Base-by-base conservation (phyloP, 2,888 invertebrate species). In the Sycophila texana region DNA sequence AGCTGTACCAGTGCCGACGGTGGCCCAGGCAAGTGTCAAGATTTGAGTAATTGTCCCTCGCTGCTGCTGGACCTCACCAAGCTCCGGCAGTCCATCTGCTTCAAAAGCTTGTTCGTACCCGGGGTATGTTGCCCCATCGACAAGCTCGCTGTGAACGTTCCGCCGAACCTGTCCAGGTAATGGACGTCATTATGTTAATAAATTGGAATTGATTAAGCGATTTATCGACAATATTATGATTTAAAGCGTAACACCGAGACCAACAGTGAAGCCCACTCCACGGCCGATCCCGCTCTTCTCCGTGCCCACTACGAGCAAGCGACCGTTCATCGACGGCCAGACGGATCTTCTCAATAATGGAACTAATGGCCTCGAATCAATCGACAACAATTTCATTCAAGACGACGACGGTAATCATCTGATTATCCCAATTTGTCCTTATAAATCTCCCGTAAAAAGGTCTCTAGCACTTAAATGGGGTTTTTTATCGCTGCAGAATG, bases 31-130 rank as follows among this genome's bases (percentile, higher is more conserved):
- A 93, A 94, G 82, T 98, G 98, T 86, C 95, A 96, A 87, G 97
- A 98, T 88, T 91, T 98, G 20, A 96, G 96, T 86, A 96, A 96
- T 86, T 97, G 97, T 86, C 97, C 97, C 0, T 96, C 96, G 84
- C 90, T 97, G 39, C 91, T 97, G 0, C 90, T 98, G 26, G 96
- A 97, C 89, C 91, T 97, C 71, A 94, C 95, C 16, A 95, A 95
- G 88, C 91, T 98, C 20, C 91, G 97, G 49, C 96, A 97, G 86
- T 97, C 97, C 0, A 92, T 98, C 13, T 98, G 98, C 87, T 98
- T 98, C 87, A 97, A 97, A 91, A 96, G 96, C 82, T 92, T 97
- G 1, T 97, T 97, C 86, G 96, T 96, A 1, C 98, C 98, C 0
- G 98, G 98, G 1, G 97, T 98, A 2, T 98, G 98, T 87, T 98